These are phyloP conservation scores for Anisognathus igniventris DNA, from an alignment of 2,797 vertebrate species.

Conservation along the genomic window DNA sequence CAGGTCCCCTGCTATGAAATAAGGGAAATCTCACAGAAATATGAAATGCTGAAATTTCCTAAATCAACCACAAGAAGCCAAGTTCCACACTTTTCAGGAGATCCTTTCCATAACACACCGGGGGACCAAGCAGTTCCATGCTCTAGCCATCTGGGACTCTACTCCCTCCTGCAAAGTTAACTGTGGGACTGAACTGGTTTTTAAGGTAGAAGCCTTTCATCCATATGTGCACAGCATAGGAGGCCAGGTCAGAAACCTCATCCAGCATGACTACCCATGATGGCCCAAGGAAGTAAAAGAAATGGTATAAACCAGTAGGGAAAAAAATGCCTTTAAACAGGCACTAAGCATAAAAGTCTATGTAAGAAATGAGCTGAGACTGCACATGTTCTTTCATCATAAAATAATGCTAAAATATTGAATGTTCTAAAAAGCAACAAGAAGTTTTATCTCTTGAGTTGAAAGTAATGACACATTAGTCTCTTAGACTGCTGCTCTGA, in stretches of 20 bases:
- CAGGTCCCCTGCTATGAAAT: neutral
- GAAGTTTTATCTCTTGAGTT: constrained; percentile 18
- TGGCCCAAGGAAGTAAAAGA: neutral
- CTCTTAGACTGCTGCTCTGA: neutral
- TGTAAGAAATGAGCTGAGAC: neutral
- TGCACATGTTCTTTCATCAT: neutral
- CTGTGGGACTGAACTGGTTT: neutral
- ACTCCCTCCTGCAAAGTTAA: neutral
- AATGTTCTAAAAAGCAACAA: constrained; percentile 10
- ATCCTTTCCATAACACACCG: neutral
- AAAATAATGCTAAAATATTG: constrained; percentile 26
- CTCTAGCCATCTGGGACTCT: neutral
- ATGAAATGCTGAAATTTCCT: neutral
- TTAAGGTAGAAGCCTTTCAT: neutral
- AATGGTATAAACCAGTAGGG: neutral
- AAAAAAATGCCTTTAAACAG: neutral
- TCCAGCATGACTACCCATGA: neutral
- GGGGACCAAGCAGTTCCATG: neutral
- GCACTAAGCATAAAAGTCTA: neutral
- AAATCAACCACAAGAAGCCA: neutral
- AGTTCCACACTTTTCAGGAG: neutral
- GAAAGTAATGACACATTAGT: constrained; percentile 4
- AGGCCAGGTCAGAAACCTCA: neutral
- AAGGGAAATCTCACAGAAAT: neutral
- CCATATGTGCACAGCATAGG: accelerated